Base-by-base conservation (phyloP, 2,113 vertebrate species). In the Gobiocypris rarus region DNA sequence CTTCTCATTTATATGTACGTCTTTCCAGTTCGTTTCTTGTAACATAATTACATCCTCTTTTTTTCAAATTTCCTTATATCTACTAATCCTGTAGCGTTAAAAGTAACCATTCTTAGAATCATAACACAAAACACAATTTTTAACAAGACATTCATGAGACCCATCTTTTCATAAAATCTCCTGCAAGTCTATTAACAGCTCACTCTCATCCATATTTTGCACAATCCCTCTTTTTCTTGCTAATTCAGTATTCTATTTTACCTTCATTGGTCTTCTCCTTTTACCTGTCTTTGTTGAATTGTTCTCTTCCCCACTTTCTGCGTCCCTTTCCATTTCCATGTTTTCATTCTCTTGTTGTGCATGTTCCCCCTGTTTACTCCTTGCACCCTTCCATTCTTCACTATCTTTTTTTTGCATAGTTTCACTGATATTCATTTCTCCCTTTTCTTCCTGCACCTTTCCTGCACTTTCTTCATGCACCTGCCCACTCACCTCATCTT, bases 1-100 rank as follows among this genome's bases (percentile, higher is more conserved):
- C 50, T 38, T 34, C 22, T 41, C 17, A 9, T 9, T 10, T 14
- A 24, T 58, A 1, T 10, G 5, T 7, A 15, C 22, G 13, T 78
- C 26, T 7, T 43, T 41, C 56, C 76, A 78, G 2, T 59, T 50
- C 8, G 79, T 81, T n/a, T 54, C 79, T 69, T 81, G 63, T 11
- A 70, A 17, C 1, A 79, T n/a, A n/a, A n/a, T 38, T 5, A 79
- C 34, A 22, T 59, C 56, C 61, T 69, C 15, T 0, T 6, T 69
- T 50, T 81, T 52, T 81, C 61, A 48, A 50, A 81, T 28, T 50
- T 67, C 11, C 7, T 59, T 4, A 61, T 17, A 5, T 78, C 34
- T 2, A 7, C 4, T 5, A 79, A 5, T 3, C 76, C 76, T 48
- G 56, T 61, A 22, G n/a, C 76, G 15, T 79, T 79, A 14, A 79